Base-by-base conservation (phyloP, 2,888 invertebrate species). In the Eustalomyia histrio region DNA sequence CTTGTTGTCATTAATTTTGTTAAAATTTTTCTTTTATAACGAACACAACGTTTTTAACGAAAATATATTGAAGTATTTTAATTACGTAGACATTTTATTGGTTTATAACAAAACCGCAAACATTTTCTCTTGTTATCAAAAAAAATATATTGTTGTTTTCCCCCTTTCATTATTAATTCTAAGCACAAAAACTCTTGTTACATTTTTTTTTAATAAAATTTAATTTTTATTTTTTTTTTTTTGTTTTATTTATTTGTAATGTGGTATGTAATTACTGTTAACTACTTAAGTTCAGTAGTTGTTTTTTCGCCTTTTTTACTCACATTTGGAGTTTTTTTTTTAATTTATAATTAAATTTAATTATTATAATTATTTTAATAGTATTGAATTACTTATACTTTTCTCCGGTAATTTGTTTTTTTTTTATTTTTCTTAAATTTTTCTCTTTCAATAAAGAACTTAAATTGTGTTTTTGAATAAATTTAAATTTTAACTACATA, bases 191-290 rank as follows among this genome's bases (percentile, higher is more conserved):
- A 61, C 24, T 9, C 39, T 29, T 3, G 29, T 2, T 35, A 2
- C 1, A 8, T n/a, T 73, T 73, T 57, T 24, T 35, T 29, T 68
- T 79, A 74, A 64, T 79, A 79, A 79, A 79, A 79, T 68, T 79
- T 68, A 12, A 43, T 18, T 67, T 72, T 76, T 78, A 72, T 78
- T 78, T 60, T 39, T 0, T 39, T 12, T 39, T 39, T 39, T 39
- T 10, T 39, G 1, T 4, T 12, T 1, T 39, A 5, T 39, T 39
- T 12, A 7, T 73, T 71, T 61, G n/a, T 61, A 3, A 24, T 18
- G 4, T 39, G 16, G 7, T 60, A 12, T 47, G 39, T 18, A 55
- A 29, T 29, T 29, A 29, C 7, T 29, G 7, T 52, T 47, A 39
- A 9, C 12, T 39, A 39, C 39, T 39, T 12, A 39, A 39, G 10